These are phyloP conservation scores for Drosophila quinaria DNA, from an alignment of 2,888 invertebrate genomes.

Conservation along the genomic window DNA sequence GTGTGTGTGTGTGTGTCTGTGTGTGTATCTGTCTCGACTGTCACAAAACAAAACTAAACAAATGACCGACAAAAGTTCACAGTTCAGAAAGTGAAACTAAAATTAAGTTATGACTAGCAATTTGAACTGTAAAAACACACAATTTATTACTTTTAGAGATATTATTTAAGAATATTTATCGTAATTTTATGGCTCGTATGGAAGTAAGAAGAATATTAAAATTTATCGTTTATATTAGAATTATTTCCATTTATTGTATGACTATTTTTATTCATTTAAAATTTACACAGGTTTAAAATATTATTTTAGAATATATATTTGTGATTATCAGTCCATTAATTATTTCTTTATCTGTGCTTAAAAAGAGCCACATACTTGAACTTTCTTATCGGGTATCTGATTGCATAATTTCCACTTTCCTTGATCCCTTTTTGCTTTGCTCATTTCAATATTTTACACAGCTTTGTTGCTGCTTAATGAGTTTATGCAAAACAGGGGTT, in stretches of 20 bases:
- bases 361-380: conserved; percentile 6
- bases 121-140: background rate
- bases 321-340: background rate
- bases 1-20: background rate
- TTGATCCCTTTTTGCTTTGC: background rate
- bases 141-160: background rate
- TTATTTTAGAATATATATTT: background rate
- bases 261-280: too few species aligned
- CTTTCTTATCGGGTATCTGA: conserved; percentile 8
- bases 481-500: conserved; percentile 17
- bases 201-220: background rate
- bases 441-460: conserved; percentile 9
- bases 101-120: background rate
- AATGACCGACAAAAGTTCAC: conserved; percentile 9
- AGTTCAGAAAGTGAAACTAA: background rate
- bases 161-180: background rate
- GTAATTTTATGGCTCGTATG: background rate
- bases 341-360: background rate
- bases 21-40: background rate
- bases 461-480: conserved; percentile 8
- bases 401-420: conserved; percentile 10
- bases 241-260: too few species aligned
- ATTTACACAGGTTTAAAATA: background rate
- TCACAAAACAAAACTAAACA: conserved; percentile 13
- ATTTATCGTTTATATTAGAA: background rate